phyloP scores from a whole-genome alignment of 2,113 vertebrate species.

The Sakesphorus luctuosus region DNA sequence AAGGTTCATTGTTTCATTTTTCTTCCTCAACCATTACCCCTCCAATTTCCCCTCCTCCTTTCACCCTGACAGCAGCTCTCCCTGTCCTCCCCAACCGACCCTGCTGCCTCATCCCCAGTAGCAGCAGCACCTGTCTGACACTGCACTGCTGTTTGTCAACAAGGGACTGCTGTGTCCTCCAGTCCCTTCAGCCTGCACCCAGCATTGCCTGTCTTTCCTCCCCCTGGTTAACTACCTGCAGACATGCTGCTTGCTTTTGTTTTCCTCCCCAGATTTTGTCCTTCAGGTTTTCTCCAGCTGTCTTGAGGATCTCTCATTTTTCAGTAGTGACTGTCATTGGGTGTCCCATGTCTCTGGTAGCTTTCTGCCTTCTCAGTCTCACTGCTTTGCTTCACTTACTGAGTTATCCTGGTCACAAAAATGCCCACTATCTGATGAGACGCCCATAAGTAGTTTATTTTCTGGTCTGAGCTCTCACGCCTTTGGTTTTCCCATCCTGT shows the following conservation, averaged over 20 bases:
- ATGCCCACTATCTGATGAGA: not conserved
- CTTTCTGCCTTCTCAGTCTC: not conserved
- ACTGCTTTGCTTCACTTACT: not conserved
- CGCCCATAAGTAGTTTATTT: not conserved
- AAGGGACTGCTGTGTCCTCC: not conserved
- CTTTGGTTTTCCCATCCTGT: not conserved
- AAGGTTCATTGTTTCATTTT: not conserved
- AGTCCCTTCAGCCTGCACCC: not conserved
- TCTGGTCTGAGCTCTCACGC: not conserved
- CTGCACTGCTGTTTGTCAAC: not conserved
- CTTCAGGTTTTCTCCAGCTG: not conserved
- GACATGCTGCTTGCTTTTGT: not conserved
- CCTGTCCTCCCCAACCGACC: not conserved
- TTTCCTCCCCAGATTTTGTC: not conserved
- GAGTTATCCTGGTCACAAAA: not conserved
- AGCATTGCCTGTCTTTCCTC: not conserved
- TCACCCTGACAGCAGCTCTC: not conserved
- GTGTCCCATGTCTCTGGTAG: not conserved
- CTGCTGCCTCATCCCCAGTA: not conserved
- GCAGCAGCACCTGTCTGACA: not conserved
- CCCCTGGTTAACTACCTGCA: not conserved
- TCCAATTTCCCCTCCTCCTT: not conserved
- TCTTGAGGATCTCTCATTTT: not conserved
- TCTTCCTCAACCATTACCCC: not conserved
- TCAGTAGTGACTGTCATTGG: not conserved